These are phyloP conservation scores for Melanotaenia maccullochi DNA, from an alignment of 2,797 vertebrate species.

Conservation along the genomic window DNA sequence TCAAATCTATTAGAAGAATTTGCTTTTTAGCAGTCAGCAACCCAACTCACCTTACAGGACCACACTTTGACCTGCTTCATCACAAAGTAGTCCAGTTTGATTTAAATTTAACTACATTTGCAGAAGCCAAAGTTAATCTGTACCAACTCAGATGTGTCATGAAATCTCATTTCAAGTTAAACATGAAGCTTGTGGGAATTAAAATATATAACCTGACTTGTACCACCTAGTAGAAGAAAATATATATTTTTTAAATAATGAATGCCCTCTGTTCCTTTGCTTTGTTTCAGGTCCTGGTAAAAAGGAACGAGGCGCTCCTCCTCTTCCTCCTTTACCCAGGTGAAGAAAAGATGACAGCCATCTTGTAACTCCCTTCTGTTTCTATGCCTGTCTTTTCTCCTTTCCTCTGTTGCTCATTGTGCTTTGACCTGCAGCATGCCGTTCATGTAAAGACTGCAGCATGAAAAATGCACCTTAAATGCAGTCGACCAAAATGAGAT, in stretches of 20 bases:
- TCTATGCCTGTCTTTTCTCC: background rate
- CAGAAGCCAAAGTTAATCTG: too few species aligned
- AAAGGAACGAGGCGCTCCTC: constrained; percentile 84
- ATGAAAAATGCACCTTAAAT: constrained; percentile 29
- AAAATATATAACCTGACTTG: background rate
- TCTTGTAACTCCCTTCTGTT: constrained; percentile 18
- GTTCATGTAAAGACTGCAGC: constrained; percentile 25
- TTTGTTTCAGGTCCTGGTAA: constrained; percentile 74
- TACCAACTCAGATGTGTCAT: too few species aligned
- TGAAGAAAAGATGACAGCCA: constrained; percentile 65
- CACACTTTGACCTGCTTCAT: too few species aligned
- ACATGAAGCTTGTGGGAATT: background rate
- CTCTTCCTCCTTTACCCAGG: constrained; percentile 83
- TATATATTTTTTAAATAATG: background rate
- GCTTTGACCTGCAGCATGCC: constrained; percentile 38
- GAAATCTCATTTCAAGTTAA: too few species aligned
- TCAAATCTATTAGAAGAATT: too few species aligned
- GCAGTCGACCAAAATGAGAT: constrained; percentile 28
- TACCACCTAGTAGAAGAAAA: constrained; percentile 35
- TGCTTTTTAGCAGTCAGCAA: too few species aligned
- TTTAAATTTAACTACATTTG: too few species aligned
- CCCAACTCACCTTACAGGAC: too few species aligned
- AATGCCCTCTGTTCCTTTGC: constrained; percentile 2
- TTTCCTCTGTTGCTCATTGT: constrained; percentile 25
- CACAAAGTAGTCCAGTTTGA: too few species aligned